These are phyloP conservation scores for Drosophila takahashii DNA, from an alignment of 1,140 invertebrate genomes.

Conservation along the genomic window DNA sequence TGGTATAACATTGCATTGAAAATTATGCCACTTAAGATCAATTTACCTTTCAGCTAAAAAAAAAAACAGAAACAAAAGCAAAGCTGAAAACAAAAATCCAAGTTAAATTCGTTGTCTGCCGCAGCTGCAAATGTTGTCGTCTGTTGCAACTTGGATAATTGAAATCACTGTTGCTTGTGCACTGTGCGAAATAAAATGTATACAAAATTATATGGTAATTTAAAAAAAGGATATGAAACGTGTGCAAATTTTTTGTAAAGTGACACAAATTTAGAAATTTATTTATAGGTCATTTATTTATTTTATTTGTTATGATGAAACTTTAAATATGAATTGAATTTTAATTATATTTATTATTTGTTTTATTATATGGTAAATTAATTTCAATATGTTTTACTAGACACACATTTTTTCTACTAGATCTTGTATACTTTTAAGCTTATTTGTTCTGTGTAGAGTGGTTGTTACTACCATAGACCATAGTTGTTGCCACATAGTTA, in stretches of 20 bases:
- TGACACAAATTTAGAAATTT: not conserved
- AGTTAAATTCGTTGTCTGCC: slow-evolving; percentile 25
- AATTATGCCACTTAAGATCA: slow-evolving; percentile 46
- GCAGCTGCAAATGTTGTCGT: slow-evolving; percentile 42
- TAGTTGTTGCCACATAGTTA: slow-evolving; percentile 67
- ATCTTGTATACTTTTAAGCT: not conserved
- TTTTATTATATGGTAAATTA: not conserved
- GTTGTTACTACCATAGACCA: slow-evolving; percentile 21
- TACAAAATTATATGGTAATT: not conserved
- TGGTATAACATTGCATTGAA: slow-evolving; percentile 16
- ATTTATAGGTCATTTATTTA: not conserved
- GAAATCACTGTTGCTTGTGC: slow-evolving; percentile 36
- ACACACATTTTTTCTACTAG: too few relatives aligned
- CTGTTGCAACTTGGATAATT: slow-evolving; percentile 46
- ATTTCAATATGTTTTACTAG: too few relatives aligned
- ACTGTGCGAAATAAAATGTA: slow-evolving; percentile 12
- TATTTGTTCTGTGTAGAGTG: slow-evolving; percentile 15
- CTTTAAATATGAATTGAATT: too few relatives aligned
- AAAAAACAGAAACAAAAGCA: not conserved
- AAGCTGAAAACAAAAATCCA: slow-evolving; percentile 20
- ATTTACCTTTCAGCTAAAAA: slow-evolving; percentile 27
- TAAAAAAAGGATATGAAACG: not conserved
- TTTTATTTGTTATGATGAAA: too few relatives aligned
- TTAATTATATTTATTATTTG: too few relatives aligned
- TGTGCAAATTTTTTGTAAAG: too few relatives aligned